Evolutionary conservation across 2,113 vertebrate species (phyloP).

Genomic region (Laterallus jamaicensis): DNA sequence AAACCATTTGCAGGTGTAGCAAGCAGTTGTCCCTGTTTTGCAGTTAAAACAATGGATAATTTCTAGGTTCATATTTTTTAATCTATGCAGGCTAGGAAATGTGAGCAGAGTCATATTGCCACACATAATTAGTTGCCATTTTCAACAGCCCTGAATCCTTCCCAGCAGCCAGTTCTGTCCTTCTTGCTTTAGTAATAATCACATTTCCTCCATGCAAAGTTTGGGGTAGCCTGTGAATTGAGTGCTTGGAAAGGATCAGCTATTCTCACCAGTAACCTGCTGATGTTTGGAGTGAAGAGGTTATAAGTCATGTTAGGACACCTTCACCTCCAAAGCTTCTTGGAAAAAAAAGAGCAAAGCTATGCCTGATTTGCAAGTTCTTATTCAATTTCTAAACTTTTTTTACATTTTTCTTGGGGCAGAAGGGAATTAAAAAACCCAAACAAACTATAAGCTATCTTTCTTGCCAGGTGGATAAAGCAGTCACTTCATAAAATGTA

Average conservation of each 20-base stretch:
- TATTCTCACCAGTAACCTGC: background rate
- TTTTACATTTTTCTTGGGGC: background rate
- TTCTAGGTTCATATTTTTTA: background rate
- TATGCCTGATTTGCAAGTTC: background rate
- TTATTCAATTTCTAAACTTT: background rate
- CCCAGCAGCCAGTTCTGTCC: background rate
- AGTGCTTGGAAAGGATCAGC: background rate
- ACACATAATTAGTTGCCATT: background rate
- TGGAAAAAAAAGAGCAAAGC: background rate
- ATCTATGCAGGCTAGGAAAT: background rate
- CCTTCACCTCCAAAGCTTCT: background rate
- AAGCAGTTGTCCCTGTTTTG: background rate
- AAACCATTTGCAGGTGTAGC: background rate
- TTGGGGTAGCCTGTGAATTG: background rate
- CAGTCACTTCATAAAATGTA: background rate
- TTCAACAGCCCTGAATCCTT: background rate
- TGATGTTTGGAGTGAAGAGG: background rate
- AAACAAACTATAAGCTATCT: background rate
- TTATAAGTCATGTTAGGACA: background rate
- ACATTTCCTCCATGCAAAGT: background rate
- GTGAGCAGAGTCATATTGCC: background rate
- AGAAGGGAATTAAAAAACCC: background rate
- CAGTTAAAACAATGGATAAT: background rate
- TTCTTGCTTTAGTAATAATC: background rate
- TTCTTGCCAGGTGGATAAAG: background rate